phyloP scores from a whole-genome alignment of 2,797 vertebrate species.

The Semaprochilodus insignis region DNA sequence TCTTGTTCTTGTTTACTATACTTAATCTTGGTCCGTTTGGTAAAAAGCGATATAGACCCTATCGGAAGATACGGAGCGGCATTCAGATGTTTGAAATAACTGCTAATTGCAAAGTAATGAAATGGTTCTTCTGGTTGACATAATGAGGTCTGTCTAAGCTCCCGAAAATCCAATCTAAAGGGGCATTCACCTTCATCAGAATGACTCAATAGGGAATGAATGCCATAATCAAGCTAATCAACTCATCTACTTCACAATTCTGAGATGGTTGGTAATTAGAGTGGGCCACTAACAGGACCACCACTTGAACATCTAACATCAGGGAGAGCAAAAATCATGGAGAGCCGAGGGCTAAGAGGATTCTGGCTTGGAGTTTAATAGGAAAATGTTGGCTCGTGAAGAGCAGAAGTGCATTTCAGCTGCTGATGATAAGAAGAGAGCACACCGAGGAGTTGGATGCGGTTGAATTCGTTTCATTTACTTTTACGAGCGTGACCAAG shows the following conservation, averaged over 20 bases:
- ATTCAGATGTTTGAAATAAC: constrained; percentile 48
- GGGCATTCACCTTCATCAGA: constrained; percentile 51
- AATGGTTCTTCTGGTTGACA: constrained; percentile 47
- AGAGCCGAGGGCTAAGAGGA: not conserved
- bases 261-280: constrained; percentile 37
- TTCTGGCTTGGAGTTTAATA: constrained; percentile 28
- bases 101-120: constrained; percentile 49
- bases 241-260: constrained; percentile 40
- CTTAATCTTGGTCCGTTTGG: constrained; percentile 30
- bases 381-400: not conserved
- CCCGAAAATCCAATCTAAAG: constrained; percentile 49
- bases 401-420: constrained; percentile 7
- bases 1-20: constrained; percentile 41
- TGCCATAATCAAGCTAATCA: constrained; percentile 51
- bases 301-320: constrained; percentile 39
- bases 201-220: constrained; percentile 47
- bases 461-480: not conserved
- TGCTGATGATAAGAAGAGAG: not conserved
- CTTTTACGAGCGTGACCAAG: constrained; percentile 1
- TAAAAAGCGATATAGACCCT: constrained; percentile 45
- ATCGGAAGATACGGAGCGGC: constrained; percentile 39
- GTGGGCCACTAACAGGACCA: constrained; percentile 44
- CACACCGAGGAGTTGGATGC: not conserved
- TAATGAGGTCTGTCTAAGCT: constrained; percentile 48
- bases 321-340: constrained; percentile 22